Evolutionary conservation across 2,113 vertebrate genomes (phyloP), one percentile per base, ranked within the genome.

Genomic region (Chroicocephalus ridibundus): DNA sequence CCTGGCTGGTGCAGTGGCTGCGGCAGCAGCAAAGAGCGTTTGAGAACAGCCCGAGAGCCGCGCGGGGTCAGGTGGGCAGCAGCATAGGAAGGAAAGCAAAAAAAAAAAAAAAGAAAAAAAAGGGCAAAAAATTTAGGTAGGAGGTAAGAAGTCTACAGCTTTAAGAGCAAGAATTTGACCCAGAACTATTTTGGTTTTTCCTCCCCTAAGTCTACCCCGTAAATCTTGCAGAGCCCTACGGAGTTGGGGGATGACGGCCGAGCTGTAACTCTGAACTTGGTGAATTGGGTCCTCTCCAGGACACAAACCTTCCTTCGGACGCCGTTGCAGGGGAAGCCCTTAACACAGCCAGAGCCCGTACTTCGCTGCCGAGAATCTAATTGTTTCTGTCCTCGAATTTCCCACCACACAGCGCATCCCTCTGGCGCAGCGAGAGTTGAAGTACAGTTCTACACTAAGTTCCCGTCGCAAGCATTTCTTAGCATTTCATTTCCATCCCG

Each of bases 61-160:
- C 31, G 2, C 26, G 1, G 5, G n/a, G 34, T 4, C 34, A 21
- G 65, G 52, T 7, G 1, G 0, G n/a, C 60, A 9, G 6, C 40
- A 13, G 25, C 0, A 2, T 0, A 7, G 57, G 27, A 38, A 42
- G 17, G 27, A 36, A 38, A 49, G 68, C 17, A 9, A 47, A 47
- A 21, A 21, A 47, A 47, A 47, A 47, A 21, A 47, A 47, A 5
- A 40, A 40, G n/a, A n/a, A 42, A 42, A 42, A 42, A 42, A 42
- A 42, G 13, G 2, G 3, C 47, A 21, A 49, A 49, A 49, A 49
- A 11, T 8, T 49, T 24, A 24, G 10, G 44, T 25, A 4, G 1
- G 6, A 76, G 32, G 10, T 27, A 49, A 83, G 71, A 32, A 20
- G 5, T 10, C 12, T 1, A 22, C 16, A 52, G 49, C 24, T 27